Conservation (phyloP, 2,888 invertebrate species). For the Pogonocherus hispidulus region DNA sequence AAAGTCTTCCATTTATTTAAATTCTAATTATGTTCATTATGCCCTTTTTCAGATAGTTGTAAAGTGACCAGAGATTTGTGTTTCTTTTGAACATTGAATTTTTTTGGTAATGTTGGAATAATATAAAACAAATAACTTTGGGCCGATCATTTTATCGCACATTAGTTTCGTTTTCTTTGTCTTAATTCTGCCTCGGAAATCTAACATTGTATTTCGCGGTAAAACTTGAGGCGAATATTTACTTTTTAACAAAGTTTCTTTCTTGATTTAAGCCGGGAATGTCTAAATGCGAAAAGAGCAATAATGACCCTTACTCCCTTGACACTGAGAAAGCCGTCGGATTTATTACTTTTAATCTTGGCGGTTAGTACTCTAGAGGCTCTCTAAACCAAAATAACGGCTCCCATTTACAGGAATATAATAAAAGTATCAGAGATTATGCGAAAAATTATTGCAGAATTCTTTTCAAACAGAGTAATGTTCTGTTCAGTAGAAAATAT, state of each 20-base stretch:
- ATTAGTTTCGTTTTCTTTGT: background rate
- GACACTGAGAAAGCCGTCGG: background rate
- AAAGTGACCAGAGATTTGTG: too few relatives aligned
- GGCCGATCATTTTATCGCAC: too few relatives aligned
- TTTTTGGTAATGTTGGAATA: too few relatives aligned
- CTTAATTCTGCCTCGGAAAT: background rate
- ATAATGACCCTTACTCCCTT: background rate
- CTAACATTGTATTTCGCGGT: background rate
- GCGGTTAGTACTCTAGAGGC: background rate
- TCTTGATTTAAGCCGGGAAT: background rate
- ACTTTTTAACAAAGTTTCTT: background rate
- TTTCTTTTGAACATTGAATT: too few relatives aligned
- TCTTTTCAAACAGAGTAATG: background rate
- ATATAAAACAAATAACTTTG: too few relatives aligned
- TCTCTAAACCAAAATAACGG: background rate
- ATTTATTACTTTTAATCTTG: background rate
- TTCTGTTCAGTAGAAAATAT: too few relatives aligned
- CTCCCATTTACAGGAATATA: background rate
- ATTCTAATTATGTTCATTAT: too few relatives aligned
- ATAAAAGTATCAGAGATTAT: background rate
- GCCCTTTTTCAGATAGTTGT: too few relatives aligned
- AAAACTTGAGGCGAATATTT: background rate
- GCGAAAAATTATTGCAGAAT: background rate
- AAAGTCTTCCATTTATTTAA: too few relatives aligned
- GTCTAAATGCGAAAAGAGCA: background rate